Evolutionary conservation across 2,113 vertebrate species (phyloP).

Genomic region (Tragulus kanchil): DNA sequence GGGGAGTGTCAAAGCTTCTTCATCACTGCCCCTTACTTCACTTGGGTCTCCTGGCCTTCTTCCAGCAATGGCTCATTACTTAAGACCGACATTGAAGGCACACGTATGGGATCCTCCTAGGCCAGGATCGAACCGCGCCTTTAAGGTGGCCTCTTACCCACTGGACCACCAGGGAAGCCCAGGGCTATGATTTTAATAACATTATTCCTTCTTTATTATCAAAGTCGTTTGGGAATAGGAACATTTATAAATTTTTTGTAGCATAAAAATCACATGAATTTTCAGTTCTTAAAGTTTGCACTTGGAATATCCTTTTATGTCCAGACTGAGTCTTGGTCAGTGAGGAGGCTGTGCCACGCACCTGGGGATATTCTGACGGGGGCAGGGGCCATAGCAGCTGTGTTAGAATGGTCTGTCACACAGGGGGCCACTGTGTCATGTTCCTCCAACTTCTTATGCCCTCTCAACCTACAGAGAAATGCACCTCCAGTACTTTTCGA

Average conservation of each 20-base stretch:
- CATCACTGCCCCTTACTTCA: neutral
- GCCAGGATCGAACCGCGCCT: no score
- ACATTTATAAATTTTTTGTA: conserved; percentile 86
- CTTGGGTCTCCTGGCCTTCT: neutral
- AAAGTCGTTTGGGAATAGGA: conserved; percentile 85
- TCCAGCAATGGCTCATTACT: neutral
- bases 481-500: neutral
- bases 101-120: no score
- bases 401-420: neutral
- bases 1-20: neutral
- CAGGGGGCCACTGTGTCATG: accelerated
- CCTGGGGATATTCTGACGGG: neutral
- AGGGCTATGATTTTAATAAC: conserved; percentile 81
- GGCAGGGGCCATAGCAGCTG: accelerated
- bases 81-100: neutral
- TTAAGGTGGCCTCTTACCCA: no score
- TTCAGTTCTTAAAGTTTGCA: conserved; percentile 67
- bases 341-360: conserved; percentile 71
- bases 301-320: conserved; percentile 78
- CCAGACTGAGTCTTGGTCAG: conserved; percentile 76
- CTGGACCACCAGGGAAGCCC: no score
- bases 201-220: conserved; percentile 85
- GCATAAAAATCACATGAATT: conserved; percentile 83
- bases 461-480: conserved; percentile 43
- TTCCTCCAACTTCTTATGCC: neutral